Evolutionary conservation across 2,797 vertebrate genomes (phyloP).

Genomic region (Eremophila alpestris): DNA sequence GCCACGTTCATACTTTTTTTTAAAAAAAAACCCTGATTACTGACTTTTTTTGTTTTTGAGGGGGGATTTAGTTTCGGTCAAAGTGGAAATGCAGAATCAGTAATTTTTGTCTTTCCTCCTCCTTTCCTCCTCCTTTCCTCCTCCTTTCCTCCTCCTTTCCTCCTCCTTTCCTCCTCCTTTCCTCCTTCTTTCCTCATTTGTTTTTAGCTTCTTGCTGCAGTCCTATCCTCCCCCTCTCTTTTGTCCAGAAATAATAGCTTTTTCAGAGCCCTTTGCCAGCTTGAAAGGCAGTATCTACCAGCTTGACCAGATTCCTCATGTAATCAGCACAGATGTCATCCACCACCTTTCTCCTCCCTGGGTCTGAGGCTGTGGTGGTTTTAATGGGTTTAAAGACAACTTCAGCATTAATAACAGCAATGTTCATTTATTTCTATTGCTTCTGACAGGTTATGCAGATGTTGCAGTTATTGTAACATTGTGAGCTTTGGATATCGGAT

Average conservation of each 20-base stretch:
- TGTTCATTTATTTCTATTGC: neutral
- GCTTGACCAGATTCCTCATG: conserved; percentile 36
- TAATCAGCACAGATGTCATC: neutral
- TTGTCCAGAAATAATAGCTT: conserved; percentile 6
- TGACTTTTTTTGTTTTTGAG: neutral
- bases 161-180: no score
- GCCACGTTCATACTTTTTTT: neutral
- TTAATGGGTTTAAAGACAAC: conserved; percentile 45
- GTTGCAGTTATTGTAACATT: neutral
- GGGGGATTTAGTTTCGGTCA: neutral
- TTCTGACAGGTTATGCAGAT: conserved; percentile 48
- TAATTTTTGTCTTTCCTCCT: neutral
- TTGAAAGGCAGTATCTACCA: conserved; percentile 18
- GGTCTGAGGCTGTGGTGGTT: neutral
- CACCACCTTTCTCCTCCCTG: conserved; percentile 3
- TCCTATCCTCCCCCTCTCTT: neutral
- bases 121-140: no score
- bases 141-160: no score
- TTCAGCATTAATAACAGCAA: conserved; percentile 21
- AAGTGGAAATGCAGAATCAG: neutral
- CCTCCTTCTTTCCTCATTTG: neutral
- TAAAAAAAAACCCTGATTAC: neutral
- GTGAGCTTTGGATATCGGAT: neutral
- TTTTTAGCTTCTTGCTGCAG: neutral
- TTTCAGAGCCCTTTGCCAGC: conserved; percentile 19